Conservation (phyloP, 2,113 vertebrate genomes). For the Phyllostomus hastatus region DNA sequence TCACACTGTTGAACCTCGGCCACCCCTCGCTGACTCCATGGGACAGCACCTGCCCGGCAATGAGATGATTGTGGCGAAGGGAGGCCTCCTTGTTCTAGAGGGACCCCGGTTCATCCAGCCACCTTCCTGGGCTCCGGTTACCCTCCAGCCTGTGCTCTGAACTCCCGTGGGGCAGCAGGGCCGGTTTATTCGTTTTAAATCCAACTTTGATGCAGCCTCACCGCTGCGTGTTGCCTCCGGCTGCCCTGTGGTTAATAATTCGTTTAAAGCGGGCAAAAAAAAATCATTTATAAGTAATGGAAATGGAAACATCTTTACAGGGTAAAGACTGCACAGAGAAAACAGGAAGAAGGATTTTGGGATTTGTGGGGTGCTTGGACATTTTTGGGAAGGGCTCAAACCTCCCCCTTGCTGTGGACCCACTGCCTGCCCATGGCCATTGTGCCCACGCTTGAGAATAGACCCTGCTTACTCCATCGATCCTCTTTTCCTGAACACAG, state of each 20-base stretch:
- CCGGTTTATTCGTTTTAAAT: background rate
- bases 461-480: too few species aligned
- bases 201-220: background rate
- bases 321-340: background rate
- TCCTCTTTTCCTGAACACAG: accelerated
- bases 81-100: background rate
- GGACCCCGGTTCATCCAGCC: background rate
- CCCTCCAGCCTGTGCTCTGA: background rate
- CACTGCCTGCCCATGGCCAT: background rate
- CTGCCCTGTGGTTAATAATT: conserved; percentile 26
- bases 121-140: background rate
- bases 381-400: background rate
- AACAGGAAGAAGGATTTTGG: background rate
- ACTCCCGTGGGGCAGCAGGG: background rate
- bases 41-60: background rate
- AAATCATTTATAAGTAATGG: background rate
- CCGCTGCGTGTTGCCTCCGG: background rate
- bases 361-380: background rate
- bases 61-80: background rate
- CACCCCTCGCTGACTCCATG: background rate
- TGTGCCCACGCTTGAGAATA: too few species aligned
- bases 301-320: background rate
- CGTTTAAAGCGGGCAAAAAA: conserved; percentile 65
- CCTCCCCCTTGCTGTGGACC: background rate
- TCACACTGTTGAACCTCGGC: background rate